A percentile compares a stretch with the other conserved stretches of the same genome.
phyloP scores from a whole-genome alignment of 2,113 vertebrate genomes.

The Spea multiplicata region DNA sequence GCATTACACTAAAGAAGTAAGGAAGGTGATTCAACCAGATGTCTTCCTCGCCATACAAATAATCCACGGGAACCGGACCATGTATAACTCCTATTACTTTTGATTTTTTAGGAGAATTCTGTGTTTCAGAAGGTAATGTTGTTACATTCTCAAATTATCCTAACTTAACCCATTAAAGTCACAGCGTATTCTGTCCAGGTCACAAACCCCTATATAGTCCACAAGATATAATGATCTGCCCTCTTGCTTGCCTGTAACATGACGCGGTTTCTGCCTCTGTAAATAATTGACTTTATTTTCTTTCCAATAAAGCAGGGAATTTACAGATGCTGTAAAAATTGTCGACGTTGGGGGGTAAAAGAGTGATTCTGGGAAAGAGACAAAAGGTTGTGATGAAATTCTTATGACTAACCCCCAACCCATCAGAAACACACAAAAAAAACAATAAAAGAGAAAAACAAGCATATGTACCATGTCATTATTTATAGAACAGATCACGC shows the following conservation, averaged over 20 bases:
- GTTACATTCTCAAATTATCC: too few species aligned
- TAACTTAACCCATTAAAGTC: too few species aligned
- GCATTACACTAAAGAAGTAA: background rate
- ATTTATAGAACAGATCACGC: slow-evolving; percentile 3
- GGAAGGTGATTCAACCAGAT: too few species aligned
- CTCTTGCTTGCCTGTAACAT: background rate
- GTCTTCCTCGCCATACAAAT: too few species aligned
- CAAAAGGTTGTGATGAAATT: background rate
- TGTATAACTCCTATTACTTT: too few species aligned
- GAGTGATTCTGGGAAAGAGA: slow-evolving; percentile 23
- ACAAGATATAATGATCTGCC: background rate
- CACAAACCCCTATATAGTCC: too few species aligned
- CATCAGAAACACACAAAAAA: too few species aligned
- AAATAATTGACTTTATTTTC: slow-evolving; percentile 34
- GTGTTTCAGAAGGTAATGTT: too few species aligned
- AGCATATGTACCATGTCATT: background rate
- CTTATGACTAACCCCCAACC: slow-evolving; percentile 1
- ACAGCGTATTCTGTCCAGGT: too few species aligned
- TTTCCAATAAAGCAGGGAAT: slow-evolving; percentile 32
- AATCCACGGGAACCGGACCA: too few species aligned
- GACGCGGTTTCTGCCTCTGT: background rate
- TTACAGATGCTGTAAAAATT: slow-evolving; percentile 36
- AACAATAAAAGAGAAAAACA: background rate
- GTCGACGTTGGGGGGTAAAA: background rate
- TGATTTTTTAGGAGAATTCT: too few species aligned